A percentile compares a stretch with the other conserved stretches of the same genome.
Evolutionary conservation across 1,140 invertebrate species (phyloP).

Genomic region (Drosophila nigrodunni): DNA sequence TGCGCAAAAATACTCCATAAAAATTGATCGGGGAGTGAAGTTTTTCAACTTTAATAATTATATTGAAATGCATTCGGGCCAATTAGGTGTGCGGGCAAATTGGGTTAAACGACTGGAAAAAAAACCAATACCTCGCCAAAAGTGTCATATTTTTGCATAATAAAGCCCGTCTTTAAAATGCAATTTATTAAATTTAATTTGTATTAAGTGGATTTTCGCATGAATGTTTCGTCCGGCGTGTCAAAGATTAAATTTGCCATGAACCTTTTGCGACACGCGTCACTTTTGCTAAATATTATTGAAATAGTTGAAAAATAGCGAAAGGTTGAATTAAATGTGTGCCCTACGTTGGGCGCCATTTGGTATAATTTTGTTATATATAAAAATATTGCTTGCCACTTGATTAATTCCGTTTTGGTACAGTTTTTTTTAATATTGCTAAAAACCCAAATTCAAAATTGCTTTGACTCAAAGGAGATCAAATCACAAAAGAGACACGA

Average conservation of each 20-base stretch:
- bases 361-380: neutral
- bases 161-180: slow-evolving; percentile 57
- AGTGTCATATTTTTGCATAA: slow-evolving; percentile 56
- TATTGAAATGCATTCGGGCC: slow-evolving; percentile 60
- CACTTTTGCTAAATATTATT: neutral
- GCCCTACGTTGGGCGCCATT: too few relatives aligned
- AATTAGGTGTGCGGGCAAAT: slow-evolving; percentile 69
- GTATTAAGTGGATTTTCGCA: slow-evolving; percentile 67
- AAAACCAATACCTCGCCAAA: slow-evolving; percentile 4
- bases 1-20: slow-evolving; percentile 54
- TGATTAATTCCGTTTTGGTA: slow-evolving; percentile 6
- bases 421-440: slow-evolving; percentile 30
- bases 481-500: slow-evolving; percentile 43
- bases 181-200: slow-evolving; percentile 74
- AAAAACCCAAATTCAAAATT: slow-evolving; percentile 17
- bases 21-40: slow-evolving; percentile 21
- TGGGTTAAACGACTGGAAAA: slow-evolving; percentile 61
- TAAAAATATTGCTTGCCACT: slow-evolving; percentile 12
- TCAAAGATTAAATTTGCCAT: slow-evolving; percentile 51
- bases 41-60: slow-evolving; percentile 72
- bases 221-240: slow-evolving; percentile 24
- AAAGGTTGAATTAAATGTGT: too few relatives aligned
- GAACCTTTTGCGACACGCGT: slow-evolving; percentile 8
- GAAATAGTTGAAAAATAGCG: too few relatives aligned
- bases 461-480: slow-evolving; percentile 56